These are phyloP conservation scores for Antrozous pallidus DNA, from an alignment of 2,797 vertebrate species.

Conservation along the genomic window DNA sequence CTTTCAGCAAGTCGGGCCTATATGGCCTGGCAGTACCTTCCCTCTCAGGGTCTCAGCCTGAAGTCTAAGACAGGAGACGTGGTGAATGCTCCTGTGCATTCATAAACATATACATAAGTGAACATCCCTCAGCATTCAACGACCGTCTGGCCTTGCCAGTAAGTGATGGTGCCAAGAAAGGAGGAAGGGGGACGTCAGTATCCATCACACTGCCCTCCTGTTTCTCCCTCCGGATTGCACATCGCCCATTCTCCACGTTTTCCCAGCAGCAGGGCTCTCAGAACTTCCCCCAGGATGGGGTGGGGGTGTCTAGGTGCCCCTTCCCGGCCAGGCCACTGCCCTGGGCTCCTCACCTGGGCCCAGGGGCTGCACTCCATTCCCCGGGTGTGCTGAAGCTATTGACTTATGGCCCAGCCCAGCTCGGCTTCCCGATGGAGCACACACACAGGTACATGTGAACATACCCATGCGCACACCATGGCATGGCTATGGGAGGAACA, in stretches of 20 bases:
- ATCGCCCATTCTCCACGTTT: neutral
- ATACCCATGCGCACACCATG: neutral
- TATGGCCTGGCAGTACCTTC: neutral
- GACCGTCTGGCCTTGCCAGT: conserved; percentile 11
- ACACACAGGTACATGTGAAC: neutral
- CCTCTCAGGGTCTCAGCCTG: neutral
- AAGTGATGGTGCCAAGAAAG: neutral
- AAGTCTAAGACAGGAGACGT: neutral
- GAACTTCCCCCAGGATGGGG: neutral
- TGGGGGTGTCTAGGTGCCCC: neutral
- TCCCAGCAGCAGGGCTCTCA: neutral
- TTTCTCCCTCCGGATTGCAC: neutral
- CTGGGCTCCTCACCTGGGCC: neutral
- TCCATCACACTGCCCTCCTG: neutral
- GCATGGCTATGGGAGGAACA: neutral
- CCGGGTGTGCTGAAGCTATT: neutral
- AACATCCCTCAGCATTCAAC: neutral
- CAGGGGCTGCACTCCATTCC: neutral
- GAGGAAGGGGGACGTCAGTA: neutral
- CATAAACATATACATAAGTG: conserved; percentile 18
- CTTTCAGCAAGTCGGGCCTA: neutral
- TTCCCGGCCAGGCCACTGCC: neutral
- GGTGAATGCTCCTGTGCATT: neutral
- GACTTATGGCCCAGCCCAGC: neutral
- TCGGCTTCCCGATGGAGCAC: neutral